These are phyloP conservation scores for Tenthredo livida DNA, from an alignment of 2,888 invertebrate species.

Conservation along the genomic window DNA sequence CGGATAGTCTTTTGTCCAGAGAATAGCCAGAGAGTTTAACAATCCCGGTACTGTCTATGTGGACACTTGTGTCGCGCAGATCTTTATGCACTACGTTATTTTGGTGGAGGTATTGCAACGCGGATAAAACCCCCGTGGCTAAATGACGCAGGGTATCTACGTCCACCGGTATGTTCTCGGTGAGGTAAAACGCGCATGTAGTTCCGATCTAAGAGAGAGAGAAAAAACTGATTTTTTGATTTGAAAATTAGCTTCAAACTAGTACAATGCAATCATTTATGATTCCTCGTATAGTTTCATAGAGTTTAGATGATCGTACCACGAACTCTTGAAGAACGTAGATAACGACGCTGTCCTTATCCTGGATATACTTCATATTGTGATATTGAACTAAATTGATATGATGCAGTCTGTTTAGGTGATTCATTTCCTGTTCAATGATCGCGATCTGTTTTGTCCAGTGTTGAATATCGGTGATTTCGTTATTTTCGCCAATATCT, in stretches of 20 bases:
- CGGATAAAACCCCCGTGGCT: constrained; percentile 86
- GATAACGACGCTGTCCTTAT: constrained; percentile 83
- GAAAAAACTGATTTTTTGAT: no score
- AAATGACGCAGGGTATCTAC: constrained; percentile 83
- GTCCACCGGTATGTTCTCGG: constrained; percentile 79
- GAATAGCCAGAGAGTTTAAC: constrained; percentile 86
- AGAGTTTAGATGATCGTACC: constrained; percentile 74
- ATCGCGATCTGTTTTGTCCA: constrained; percentile 82
- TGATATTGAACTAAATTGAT: constrained; percentile 87
- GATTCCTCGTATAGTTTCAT: no score
- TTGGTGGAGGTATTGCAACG: constrained; percentile 89
- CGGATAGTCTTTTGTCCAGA: constrained; percentile 84
- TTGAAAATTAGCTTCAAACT: no score
- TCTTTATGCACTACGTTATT: constrained; percentile 91
- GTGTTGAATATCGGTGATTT: constrained; percentile 66
- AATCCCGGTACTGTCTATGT: constrained; percentile 83
- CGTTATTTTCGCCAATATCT: constrained; percentile 53
- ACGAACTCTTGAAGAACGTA: constrained; percentile 87
- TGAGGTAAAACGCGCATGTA: constrained; percentile 79
- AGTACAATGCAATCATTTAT: no score
- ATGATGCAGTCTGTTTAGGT: constrained; percentile 86
- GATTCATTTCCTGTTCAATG: constrained; percentile 89
- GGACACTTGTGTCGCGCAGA: constrained; percentile 87
- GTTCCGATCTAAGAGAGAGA: constrained; percentile 71
- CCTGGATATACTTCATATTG: constrained; percentile 83